These are phyloP conservation scores for Tamandua tetradactyla DNA, from an alignment of 2,797 vertebrate species.

Conservation along the genomic window DNA sequence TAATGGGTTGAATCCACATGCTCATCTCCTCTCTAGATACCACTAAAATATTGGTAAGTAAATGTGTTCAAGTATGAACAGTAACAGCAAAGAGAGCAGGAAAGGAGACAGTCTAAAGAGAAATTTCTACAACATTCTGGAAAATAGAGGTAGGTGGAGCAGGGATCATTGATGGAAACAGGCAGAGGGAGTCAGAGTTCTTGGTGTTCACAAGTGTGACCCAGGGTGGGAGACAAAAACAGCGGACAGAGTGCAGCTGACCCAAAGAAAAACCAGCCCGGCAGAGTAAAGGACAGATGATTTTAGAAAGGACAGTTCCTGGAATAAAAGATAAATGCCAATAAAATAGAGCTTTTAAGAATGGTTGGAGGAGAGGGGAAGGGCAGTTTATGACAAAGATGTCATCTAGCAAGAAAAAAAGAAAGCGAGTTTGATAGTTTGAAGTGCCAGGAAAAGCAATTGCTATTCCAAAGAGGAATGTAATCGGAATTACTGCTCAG, in stretches of 20 bases:
- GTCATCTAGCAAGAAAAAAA: neutral
- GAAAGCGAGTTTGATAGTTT: neutral
- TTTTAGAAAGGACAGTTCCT: neutral
- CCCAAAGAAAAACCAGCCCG: neutral
- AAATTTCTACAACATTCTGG: constrained; percentile 1
- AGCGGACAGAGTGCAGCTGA: neutral
- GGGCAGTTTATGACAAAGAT: neutral
- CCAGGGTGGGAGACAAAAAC: neutral
- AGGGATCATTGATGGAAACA: neutral
- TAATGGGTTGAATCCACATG: neutral
- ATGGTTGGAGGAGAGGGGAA: no score
- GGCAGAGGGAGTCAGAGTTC: neutral
- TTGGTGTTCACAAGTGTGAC: neutral
- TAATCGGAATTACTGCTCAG: neutral
- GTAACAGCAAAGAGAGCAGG: neutral
- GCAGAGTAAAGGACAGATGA: neutral
- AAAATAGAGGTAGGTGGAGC: neutral
- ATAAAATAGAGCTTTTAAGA: neutral
- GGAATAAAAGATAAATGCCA: neutral
- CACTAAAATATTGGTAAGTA: constrained; percentile 17
- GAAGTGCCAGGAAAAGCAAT: neutral
- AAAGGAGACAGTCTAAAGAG: neutral
- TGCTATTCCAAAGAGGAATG: neutral
- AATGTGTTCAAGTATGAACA: neutral
- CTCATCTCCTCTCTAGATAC: neutral